A percentile compares a stretch with the other conserved stretches of the same genome.
Conservation (phyloP, 53 echinoderm and acorn worm species). For the Echinometra lucunter region DNA sequence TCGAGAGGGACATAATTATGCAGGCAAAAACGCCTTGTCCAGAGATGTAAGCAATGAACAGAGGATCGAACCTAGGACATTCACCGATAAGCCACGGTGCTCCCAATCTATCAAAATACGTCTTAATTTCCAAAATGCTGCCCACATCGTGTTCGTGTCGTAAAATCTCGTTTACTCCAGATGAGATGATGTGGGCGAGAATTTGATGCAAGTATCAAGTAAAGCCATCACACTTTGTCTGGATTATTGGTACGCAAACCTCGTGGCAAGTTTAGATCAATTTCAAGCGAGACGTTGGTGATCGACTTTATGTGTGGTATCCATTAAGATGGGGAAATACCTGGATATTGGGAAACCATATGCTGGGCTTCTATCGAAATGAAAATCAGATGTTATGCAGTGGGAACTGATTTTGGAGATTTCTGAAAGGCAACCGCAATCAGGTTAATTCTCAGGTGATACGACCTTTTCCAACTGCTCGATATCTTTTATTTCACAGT, state of each 20-base stretch:
- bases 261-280: slow-evolving; percentile 12
- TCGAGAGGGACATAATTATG: no score
- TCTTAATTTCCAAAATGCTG: neutral
- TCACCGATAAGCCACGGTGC: no score
- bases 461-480: neutral
- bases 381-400: neutral
- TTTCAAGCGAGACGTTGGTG: neutral
- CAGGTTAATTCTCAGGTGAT: neutral
- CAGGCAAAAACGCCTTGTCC: no score
- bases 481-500: neutral
- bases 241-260: neutral
- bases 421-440: neutral
- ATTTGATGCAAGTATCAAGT: neutral
- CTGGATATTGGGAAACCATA: neutral
- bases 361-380: neutral
- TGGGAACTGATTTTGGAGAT: neutral
- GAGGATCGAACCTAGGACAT: no score
- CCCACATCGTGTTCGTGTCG: neutral
- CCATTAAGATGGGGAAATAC: slow-evolving; percentile 19
- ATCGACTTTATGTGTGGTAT: neutral
- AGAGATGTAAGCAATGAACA: no score
- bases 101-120: neutral
- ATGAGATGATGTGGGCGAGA: neutral
- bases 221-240: neutral
- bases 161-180: neutral